Evolutionary conservation across 2,888 invertebrate genomes (phyloP).

Genomic region (Zhengitettix transpicula): DNA sequence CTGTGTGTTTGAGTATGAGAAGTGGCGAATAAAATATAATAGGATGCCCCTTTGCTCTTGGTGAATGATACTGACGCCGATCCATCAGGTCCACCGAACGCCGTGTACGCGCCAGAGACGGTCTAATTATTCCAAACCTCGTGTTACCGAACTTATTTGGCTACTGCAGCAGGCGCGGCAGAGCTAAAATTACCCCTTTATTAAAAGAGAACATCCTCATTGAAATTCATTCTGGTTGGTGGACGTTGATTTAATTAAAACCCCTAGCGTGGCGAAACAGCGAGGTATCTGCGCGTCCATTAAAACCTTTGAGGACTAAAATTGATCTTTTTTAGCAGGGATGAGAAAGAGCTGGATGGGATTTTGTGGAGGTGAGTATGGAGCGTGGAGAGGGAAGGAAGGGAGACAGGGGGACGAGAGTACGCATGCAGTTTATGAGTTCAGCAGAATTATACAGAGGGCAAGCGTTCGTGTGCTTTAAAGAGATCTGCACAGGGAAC

Average conservation of each 20-base stretch:
- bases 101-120: too few species aligned
- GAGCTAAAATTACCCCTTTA: not conserved
- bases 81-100: too few species aligned
- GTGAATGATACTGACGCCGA: too few species aligned
- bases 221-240: not conserved
- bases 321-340: slow-evolving; percentile 3
- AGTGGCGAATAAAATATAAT: too few species aligned
- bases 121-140: not conserved
- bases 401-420: not conserved
- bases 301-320: slow-evolving; percentile 6
- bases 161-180: not conserved
- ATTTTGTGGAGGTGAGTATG: not conserved
- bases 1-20: too few species aligned
- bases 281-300: slow-evolving; percentile 5
- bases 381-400: not conserved
- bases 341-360: too few species aligned
- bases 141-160: not conserved
- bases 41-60: too few species aligned
- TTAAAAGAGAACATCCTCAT: not conserved
- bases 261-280: not conserved
- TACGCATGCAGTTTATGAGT: not conserved
- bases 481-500: not conserved
- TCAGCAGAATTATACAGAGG: not conserved
- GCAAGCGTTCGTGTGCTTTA: not conserved
- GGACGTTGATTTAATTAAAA: slow-evolving; percentile 1